phyloP scores from a whole-genome alignment of 2,113 vertebrate genomes.

The Podarcis raffonei region DNA sequence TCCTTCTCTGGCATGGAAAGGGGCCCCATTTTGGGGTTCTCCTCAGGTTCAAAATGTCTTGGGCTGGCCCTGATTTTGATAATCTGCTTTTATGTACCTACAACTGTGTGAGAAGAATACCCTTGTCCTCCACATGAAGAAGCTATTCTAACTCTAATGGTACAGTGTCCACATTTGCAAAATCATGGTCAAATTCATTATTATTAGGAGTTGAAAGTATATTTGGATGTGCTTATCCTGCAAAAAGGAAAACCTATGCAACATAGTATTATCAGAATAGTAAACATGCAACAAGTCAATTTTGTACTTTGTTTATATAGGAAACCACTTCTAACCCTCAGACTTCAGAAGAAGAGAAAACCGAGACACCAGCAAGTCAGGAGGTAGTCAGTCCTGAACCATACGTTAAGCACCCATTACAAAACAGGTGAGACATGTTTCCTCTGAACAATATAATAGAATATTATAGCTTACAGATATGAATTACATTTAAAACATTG shows the following conservation, averaged over 20 bases:
- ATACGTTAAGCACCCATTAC: conserved; percentile 96
- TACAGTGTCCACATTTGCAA: neutral
- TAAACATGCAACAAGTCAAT: neutral
- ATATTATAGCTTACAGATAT: neutral
- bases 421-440: conserved; percentile 86
- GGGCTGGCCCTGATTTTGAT: too few relatives aligned
- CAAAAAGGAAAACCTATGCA: neutral
- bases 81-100: neutral
- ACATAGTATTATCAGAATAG: neutral
- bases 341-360: conserved; percentile 87
- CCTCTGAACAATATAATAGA: neutral
- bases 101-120: neutral
- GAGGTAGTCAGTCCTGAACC: conserved; percentile 88
- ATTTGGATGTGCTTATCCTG: neutral
- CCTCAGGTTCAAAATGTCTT: too few relatives aligned
- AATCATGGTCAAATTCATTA: neutral
- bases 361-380: conserved; percentile 77
- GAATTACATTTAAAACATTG: neutral
- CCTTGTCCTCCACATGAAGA: neutral
- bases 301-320: conserved; percentile 68
- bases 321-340: conserved; percentile 85
- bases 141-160: neutral
- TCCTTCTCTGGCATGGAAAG: too few relatives aligned
- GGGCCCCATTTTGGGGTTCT: too few relatives aligned
- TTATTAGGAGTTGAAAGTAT: neutral